These are phyloP conservation scores for Meghimatium bilineatum DNA, from an alignment of 2,888 invertebrate species.

Conservation along the genomic window DNA sequence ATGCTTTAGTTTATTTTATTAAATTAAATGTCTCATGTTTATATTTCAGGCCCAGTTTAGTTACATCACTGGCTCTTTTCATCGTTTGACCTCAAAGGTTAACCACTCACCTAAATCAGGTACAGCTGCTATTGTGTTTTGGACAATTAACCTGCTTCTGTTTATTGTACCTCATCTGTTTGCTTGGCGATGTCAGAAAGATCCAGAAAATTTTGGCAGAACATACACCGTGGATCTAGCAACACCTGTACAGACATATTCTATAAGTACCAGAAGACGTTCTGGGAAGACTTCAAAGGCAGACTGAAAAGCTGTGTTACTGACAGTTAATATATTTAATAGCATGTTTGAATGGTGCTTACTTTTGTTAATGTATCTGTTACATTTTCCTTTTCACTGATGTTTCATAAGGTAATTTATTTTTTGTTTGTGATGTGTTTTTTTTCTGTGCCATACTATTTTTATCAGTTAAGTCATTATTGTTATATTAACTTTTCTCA, in stretches of 20 bases:
- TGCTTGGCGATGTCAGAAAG: conserved; percentile 55
- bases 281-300: conserved; percentile 2
- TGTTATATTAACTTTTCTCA: too few species aligned
- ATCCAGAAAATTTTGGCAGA: conserved; percentile 41
- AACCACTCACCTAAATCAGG: conserved; percentile 53
- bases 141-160: conserved; percentile 58
- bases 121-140: conserved; percentile 53
- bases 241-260: conserved; percentile 43
- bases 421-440: too few species aligned
- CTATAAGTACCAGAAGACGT: neutral
- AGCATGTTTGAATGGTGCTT: neutral
- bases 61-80: conserved; percentile 59
- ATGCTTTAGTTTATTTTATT: too few species aligned
- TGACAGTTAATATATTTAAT: neutral
- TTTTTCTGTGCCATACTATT: too few species aligned
- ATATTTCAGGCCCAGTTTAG: conserved; percentile 61
- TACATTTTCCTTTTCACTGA: too few species aligned
- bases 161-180: conserved; percentile 63
- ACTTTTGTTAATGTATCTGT: too few species aligned
- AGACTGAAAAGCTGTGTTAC: conserved; percentile 1
- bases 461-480: too few species aligned
- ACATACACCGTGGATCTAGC: conserved; percentile 48
- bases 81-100: conserved; percentile 56
- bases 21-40: conserved; percentile 10
- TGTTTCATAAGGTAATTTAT: too few species aligned